phyloP scores from a whole-genome alignment of 2,888 invertebrate genomes.

The Fabriciana adippe region DNA sequence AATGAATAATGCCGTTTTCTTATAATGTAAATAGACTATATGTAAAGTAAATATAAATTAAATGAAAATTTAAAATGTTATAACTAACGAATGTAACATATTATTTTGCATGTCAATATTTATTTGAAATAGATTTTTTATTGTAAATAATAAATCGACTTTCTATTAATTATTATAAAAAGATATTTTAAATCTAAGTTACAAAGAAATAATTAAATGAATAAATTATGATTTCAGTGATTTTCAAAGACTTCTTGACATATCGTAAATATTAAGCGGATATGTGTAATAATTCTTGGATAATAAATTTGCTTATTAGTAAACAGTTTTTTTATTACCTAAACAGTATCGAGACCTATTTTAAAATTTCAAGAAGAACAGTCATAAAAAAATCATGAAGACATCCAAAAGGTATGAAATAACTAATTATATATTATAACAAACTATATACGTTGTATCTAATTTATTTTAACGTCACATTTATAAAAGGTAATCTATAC shows the following conservation, averaged over 20 bases:
- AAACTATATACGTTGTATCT: too few relatives aligned
- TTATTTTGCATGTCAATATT: slow-evolving; percentile 33
- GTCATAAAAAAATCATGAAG: too few relatives aligned
- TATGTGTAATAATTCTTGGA: slow-evolving; percentile 71
- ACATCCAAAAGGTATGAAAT: too few relatives aligned
- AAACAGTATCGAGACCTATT: neutral
- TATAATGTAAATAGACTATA: slow-evolving; percentile 44
- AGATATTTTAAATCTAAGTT: slow-evolving; percentile 9
- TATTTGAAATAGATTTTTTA: slow-evolving; percentile 29
- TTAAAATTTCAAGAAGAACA: too few relatives aligned
- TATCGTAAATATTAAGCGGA: slow-evolving; percentile 72
- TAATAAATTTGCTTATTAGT: slow-evolving; percentile 78
- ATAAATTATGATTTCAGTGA: slow-evolving; percentile 54
- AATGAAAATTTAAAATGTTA: slow-evolving; percentile 34
- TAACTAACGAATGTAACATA: slow-evolving; percentile 32
- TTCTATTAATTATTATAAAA: slow-evolving; percentile 29
- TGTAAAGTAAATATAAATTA: slow-evolving; percentile 34
- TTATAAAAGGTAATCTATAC: too few relatives aligned
- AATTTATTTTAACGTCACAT: too few relatives aligned
- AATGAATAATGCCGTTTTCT: slow-evolving; percentile 45
- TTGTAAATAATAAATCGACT: slow-evolving; percentile 44
- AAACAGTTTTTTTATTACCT: slow-evolving; percentile 44
- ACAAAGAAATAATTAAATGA: slow-evolving; percentile 27
- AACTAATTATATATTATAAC: too few relatives aligned
- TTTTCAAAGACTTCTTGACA: slow-evolving; percentile 78